Conservation (phyloP, 2,888 invertebrate genomes). For the Pheosia tremula region DNA sequence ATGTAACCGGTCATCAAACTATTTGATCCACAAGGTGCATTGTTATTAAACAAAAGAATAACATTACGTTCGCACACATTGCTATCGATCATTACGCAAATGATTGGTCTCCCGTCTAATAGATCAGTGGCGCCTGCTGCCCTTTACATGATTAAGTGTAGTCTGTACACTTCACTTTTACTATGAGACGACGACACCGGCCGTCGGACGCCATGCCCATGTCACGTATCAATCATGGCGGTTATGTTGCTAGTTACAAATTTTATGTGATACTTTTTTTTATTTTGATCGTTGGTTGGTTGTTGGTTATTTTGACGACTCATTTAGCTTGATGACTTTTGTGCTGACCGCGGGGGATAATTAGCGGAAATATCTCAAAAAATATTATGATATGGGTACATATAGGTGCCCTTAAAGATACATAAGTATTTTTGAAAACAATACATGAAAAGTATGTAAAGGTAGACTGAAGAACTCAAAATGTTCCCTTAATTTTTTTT, state of each 20-base stretch:
- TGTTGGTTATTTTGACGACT: too few relatives aligned
- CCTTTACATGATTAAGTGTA: constrained; percentile 33
- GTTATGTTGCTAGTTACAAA: constrained; percentile 1
- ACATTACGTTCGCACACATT: neutral
- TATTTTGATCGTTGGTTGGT: too few relatives aligned
- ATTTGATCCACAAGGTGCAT: neutral
- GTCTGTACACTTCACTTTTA: constrained; percentile 26
- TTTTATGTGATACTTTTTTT: neutral
- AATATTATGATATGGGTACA: too few relatives aligned
- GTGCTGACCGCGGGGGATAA: too few relatives aligned
- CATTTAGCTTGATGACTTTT: too few relatives aligned
- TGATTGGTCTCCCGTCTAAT: constrained; percentile 11
- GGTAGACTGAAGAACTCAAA: neutral
- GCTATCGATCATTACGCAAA: constrained; percentile 1
- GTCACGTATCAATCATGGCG: constrained; percentile 49
- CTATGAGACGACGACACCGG: constrained; percentile 13
- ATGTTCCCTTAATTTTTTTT: neutral
- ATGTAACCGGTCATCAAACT: too few relatives aligned
- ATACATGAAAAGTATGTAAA: neutral
- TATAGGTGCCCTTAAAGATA: too few relatives aligned
- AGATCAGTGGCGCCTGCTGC: constrained; percentile 27
- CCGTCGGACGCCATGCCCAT: constrained; percentile 34
- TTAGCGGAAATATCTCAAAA: too few relatives aligned
- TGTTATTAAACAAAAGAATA: constrained; percentile 2
- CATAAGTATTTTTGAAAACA: too few relatives aligned